Evolutionary conservation across 1,140 invertebrate species (phyloP), one percentile per base, ranked within the genome.

Genomic region (Orius insidiosus): DNA sequence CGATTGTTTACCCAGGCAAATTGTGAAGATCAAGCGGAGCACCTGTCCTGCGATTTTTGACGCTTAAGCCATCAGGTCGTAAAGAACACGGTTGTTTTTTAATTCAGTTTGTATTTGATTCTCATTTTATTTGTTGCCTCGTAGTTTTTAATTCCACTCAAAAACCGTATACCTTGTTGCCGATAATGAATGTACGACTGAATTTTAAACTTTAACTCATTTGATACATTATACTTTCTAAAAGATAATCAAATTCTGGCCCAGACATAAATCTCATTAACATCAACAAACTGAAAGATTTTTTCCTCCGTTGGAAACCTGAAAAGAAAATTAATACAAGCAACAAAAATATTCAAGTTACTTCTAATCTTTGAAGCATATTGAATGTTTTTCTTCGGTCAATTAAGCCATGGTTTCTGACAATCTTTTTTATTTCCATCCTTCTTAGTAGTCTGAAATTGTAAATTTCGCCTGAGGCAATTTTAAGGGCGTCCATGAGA

Each of bases 361-460:
- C 55, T 53, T 82, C 74, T 62, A 76, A 83, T 52, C 70, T 67
- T 38, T 74, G 71, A 34, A 77, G 53, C 66, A 70, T 76, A 5
- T 68, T 65, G 3, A 69, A 57, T 7, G 70, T 64, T 63, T 75
- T 79, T 50, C 73, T 73, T 6, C 75, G 62, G 53, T 80, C 70
- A 34, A 92, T 79, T 0, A 93, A 63, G 0, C 86, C 87, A 66
- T 88, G 84, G 37, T 77, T 62, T 16, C 74, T 66, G 40, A 92
- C 74, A 15, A 92, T 74, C 52, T 63, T 70, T 53, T 79, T 80
- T 35, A 80, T 63, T 46, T 78, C 65, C 40, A 68, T 61, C 31
- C 88, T 67, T 59, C 89, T 85, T 53, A 61, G 71, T 11, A 88
- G 59, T 53, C 78, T 66, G 37, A 72, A 70, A 55, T 81, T 78